A percentile compares a stretch with the other conserved stretches of the same genome.
phyloP scores from a whole-genome alignment of 1,140 invertebrate species.

The Orchesella cincta region DNA sequence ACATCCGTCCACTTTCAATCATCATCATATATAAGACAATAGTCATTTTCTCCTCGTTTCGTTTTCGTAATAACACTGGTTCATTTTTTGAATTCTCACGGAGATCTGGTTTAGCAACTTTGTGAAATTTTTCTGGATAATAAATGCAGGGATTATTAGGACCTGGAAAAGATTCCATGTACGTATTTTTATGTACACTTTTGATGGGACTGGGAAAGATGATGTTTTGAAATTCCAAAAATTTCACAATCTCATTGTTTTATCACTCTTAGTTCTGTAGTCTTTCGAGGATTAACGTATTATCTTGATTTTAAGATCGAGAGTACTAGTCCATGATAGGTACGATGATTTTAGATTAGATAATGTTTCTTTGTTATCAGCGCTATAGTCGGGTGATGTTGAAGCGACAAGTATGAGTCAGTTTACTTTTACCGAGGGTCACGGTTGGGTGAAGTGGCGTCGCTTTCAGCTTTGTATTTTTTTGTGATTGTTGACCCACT shows the following conservation, averaged over 20 bases:
- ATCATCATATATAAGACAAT: neutral
- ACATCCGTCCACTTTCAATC: neutral
- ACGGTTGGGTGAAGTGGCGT: conserved; percentile 1
- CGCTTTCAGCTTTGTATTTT: neutral
- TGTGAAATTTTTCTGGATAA: neutral
- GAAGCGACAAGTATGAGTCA: neutral
- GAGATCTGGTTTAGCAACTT: conserved; percentile 14
- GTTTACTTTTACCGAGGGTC: conserved; percentile 13
- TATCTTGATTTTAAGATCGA: no score
- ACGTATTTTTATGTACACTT: neutral
- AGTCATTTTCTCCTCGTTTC: neutral
- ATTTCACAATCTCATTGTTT: neutral
- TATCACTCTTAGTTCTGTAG: no score
- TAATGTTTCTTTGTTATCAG: no score
- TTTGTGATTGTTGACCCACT: conserved; percentile 27
- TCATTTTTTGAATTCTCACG: conserved; percentile 26
- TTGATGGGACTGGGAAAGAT: neutral
- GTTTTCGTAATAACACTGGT: neutral
- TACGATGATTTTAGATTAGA: neutral
- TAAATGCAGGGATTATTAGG: neutral
- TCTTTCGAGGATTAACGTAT: no score
- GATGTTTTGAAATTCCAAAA: neutral
- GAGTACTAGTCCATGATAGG: neutral
- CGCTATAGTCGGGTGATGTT: no score
- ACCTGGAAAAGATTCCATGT: neutral